Percentiles rank a stretch among this genome's conserved stretches.
These are phyloP conservation scores for Ephydatia muelleri DNA, from an alignment of 37 sponge, comb jelly and placozoan genomes.

Conservation along the genomic window DNA sequence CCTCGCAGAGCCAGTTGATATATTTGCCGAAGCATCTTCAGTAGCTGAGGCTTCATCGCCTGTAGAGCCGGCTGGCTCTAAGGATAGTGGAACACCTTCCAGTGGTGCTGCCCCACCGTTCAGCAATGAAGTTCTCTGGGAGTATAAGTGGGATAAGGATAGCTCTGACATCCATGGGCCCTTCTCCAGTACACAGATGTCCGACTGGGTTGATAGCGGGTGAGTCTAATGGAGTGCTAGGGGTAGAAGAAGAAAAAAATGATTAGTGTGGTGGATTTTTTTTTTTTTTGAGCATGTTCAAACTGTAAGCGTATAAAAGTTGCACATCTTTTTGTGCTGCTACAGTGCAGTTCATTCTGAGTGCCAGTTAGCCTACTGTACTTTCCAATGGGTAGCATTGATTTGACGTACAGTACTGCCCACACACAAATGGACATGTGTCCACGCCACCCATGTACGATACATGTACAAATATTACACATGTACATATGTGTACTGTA, in stretches of 20 bases:
- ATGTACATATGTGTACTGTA: too few relatives aligned
- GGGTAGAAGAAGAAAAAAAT: too few relatives aligned
- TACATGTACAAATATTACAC: too few relatives aligned
- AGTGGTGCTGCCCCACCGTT: not conserved
- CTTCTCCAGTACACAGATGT: slow-evolving; percentile 85
- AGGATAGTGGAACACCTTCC: not conserved
- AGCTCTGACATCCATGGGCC: slow-evolving; percentile 82
- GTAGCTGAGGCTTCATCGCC: slow-evolving; percentile 7
- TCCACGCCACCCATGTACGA: too few relatives aligned
- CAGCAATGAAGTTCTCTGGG: slow-evolving; percentile 77
- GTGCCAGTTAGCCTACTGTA: too few relatives aligned
- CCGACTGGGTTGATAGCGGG: slow-evolving; percentile 76
- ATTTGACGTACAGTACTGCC: too few relatives aligned
- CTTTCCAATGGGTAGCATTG: too few relatives aligned
- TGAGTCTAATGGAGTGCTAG: slow-evolving; percentile 18
- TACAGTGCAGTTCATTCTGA: too few relatives aligned
- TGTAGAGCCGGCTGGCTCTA: not conserved
- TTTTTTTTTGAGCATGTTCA: not conserved
- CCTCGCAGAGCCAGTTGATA: slow-evolving; percentile 63
- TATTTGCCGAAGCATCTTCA: slow-evolving; percentile 42
- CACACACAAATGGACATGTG: too few relatives aligned
- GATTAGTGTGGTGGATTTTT: not conserved
- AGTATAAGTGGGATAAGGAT: slow-evolving; percentile 89
- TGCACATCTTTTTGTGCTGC: too few relatives aligned
- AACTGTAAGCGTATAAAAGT: too few relatives aligned